Conservation (phyloP, 1,140 invertebrate species). For the Antheraea pernyi region DNA sequence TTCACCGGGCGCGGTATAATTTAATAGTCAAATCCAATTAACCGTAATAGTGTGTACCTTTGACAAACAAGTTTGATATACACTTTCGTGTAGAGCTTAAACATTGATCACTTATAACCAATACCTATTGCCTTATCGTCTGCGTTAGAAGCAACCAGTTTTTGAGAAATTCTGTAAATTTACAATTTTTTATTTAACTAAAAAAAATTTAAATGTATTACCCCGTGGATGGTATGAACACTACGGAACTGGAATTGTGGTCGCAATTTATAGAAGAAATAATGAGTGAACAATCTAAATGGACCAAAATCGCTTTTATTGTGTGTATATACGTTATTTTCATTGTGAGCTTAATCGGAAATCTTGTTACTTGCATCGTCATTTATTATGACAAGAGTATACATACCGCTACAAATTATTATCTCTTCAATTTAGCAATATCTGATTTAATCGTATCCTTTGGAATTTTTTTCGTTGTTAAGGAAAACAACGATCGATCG, state of each 20-base stretch:
- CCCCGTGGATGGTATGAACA: too few species aligned
- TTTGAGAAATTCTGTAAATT: too few species aligned
- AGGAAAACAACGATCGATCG: neutral
- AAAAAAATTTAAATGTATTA: too few species aligned
- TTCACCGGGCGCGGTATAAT: too few species aligned
- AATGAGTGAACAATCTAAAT: conserved; percentile 25
- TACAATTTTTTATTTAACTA: too few species aligned
- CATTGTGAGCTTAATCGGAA: conserved; percentile 88
- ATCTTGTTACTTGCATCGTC: conserved; percentile 90
- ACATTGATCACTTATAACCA: too few species aligned
- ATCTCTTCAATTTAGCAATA: conserved; percentile 92
- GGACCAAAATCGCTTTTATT: conserved; percentile 29
- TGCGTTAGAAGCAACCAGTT: too few species aligned
- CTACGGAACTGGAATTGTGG: conserved; percentile 32
- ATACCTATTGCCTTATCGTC: too few species aligned
- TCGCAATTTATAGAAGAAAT: conserved; percentile 30
- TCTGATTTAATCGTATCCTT: conserved; percentile 61
- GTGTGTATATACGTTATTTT: conserved; percentile 81
- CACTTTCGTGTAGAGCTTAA: too few species aligned
- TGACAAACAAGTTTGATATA: too few species aligned
- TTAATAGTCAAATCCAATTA: neutral
- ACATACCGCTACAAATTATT: conserved; percentile 91
- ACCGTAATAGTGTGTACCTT: neutral
- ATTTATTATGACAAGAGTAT: conserved; percentile 90
- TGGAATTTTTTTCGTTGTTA: neutral